phyloP scores from a whole-genome alignment of 2,797 vertebrate species.

The Xerus rutilus region DNA sequence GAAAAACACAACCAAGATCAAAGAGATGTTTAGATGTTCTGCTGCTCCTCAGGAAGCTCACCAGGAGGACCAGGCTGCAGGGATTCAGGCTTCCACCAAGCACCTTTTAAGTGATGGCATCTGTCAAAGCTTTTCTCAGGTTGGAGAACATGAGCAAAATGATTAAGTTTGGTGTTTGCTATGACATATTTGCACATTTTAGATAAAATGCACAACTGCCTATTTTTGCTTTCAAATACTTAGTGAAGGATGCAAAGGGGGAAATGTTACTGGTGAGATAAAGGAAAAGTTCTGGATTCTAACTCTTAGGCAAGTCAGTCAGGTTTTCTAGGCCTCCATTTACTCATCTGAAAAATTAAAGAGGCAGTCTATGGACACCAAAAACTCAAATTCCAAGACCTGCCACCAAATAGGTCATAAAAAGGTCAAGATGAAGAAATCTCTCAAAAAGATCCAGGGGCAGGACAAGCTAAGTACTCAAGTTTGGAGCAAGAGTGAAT shows the following conservation, averaged over 20 bases:
- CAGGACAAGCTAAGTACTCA: not conserved
- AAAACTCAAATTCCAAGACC: not conserved
- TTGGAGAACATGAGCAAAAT: not conserved
- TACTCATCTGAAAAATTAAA: slow-evolving; percentile 4
- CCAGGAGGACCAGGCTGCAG: not conserved
- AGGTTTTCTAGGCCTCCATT: not conserved
- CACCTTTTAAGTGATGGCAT: not conserved
- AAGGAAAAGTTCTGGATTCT: not conserved
- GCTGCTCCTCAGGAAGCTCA: not conserved
- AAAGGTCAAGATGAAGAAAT: not conserved
- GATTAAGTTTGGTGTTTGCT: not conserved
- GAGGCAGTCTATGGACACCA: not conserved
- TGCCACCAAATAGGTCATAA: not conserved
- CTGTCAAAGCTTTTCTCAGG: not conserved
- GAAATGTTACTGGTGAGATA: not conserved
- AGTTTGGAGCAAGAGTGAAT: not conserved
- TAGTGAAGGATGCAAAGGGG: not conserved
- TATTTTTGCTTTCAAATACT: not conserved
- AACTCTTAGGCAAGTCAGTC: not conserved
- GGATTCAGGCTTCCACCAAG: not conserved
- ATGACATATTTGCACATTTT: not conserved
- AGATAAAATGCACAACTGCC: not conserved
- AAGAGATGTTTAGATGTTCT: not conserved
- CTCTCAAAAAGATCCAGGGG: not conserved
- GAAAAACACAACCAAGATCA: slow-evolving; percentile 26